A percentile compares a stretch with the other conserved stretches of the same genome.
Conservation (phyloP, 2,113 vertebrate genomes). For the Hemiprocne comata region DNA sequence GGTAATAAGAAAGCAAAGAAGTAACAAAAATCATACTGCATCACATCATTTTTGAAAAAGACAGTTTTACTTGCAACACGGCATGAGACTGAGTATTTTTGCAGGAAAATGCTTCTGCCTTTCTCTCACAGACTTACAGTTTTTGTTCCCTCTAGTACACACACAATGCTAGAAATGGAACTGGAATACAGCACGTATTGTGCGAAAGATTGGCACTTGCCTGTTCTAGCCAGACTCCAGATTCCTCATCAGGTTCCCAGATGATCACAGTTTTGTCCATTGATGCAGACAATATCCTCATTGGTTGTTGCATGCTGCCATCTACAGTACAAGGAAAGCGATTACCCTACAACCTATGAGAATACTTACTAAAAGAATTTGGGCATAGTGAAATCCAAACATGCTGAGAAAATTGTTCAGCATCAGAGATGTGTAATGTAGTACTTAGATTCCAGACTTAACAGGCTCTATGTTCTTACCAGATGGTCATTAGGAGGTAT, state of each 20-base stretch:
- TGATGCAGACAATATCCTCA: conserved; percentile 90
- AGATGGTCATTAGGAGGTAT: background rate
- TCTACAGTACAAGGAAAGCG: conserved; percentile 79
- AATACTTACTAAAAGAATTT: background rate
- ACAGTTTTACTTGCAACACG: background rate
- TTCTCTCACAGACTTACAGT: background rate
- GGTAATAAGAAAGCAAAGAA: background rate
- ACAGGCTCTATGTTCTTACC: background rate
- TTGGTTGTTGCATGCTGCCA: conserved; percentile 83
- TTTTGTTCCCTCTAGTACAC: background rate
- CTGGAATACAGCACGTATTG: rapidly evolving
- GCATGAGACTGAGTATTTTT: background rate
- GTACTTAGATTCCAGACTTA: background rate
- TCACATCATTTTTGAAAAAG: background rate
- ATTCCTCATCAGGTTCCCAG: conserved; percentile 93
- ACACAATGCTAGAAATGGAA: background rate
- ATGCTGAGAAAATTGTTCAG: background rate
- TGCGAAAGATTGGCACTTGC: conserved; percentile 69
- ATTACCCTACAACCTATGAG: background rate
- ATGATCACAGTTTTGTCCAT: conserved; percentile 99
- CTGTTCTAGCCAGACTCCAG: conserved; percentile 95
- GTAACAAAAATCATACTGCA: background rate
- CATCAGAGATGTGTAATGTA: background rate
- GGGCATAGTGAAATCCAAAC: background rate
- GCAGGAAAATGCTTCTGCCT: background rate